These are phyloP conservation scores for Drosophila gunungcola DNA, from an alignment of 1,140 invertebrate genomes.

Conservation along the genomic window DNA sequence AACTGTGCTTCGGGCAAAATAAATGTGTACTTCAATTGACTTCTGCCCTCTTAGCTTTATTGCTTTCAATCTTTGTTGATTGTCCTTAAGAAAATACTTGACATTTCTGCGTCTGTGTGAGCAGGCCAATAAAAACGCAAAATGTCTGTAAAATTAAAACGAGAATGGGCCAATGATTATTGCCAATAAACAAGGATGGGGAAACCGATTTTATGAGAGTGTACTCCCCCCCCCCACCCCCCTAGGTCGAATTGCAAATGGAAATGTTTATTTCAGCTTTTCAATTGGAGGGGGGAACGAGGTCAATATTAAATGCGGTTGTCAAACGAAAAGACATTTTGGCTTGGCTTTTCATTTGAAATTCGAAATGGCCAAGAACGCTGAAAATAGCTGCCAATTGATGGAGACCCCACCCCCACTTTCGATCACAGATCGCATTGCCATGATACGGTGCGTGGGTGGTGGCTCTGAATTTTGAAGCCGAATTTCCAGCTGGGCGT, in stretches of 20 bases:
- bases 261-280: slow-evolving; percentile 31
- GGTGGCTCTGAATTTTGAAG: slow-evolving; percentile 12
- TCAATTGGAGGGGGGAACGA: not conserved
- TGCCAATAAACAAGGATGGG: slow-evolving; percentile 21
- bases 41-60: slow-evolving; percentile 24
- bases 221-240: not conserved
- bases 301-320: slow-evolving; percentile 68
- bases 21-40: slow-evolving; percentile 15
- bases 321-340: slow-evolving; percentile 70
- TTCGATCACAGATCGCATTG: slow-evolving; percentile 36
- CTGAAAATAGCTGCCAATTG: slow-evolving; percentile 49
- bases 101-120: slow-evolving; percentile 12
- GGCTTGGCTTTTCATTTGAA: slow-evolving; percentile 65
- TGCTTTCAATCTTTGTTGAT: slow-evolving; percentile 15
- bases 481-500: slow-evolving; percentile 37
- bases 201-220: slow-evolving; percentile 12
- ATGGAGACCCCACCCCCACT: slow-evolving; percentile 1
- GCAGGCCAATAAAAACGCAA: slow-evolving; percentile 29
- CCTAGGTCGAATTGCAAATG: slow-evolving; percentile 24
- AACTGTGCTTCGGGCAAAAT: slow-evolving; percentile 7
- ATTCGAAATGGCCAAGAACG: slow-evolving; percentile 63
- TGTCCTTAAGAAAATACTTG: slow-evolving; percentile 3
- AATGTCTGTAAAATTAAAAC: slow-evolving; percentile 40
- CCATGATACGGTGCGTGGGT: slow-evolving; percentile 11
- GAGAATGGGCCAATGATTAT: slow-evolving; percentile 22